Evolutionary conservation across 2,888 invertebrate species (phyloP).

Genomic region (Erebia aethiops): DNA sequence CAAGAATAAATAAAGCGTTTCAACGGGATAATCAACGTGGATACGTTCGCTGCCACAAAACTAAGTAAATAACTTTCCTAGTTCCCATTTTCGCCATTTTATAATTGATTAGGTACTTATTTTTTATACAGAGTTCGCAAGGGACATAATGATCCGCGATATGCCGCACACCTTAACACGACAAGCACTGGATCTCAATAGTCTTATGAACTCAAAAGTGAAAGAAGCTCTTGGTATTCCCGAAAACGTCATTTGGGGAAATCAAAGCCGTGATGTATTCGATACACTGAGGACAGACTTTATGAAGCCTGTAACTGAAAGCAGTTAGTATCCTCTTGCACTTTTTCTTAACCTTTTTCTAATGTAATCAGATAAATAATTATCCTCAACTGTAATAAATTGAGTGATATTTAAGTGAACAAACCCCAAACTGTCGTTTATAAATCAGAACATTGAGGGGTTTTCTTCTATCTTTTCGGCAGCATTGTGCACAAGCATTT

Average conservation of each 20-base stretch:
- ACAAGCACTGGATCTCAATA: constrained; percentile 58
- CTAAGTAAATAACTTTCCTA: not conserved
- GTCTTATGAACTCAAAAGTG: constrained; percentile 89
- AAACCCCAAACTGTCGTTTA: no score
- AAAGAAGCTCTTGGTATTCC: constrained; percentile 86
- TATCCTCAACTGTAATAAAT: no score
- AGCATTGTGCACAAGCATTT: not conserved
- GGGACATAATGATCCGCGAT: constrained; percentile 62
- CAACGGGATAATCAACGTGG: no score
- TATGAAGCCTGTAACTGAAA: constrained; percentile 90
- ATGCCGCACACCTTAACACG: constrained; percentile 49
- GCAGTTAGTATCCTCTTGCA: constrained; percentile 55
- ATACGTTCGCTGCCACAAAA: no score
- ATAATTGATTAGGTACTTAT: not conserved
- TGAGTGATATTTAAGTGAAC: no score
- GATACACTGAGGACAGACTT: constrained; percentile 85
- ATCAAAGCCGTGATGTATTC: constrained; percentile 84
- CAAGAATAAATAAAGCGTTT: no score
- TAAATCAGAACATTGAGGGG: no score
- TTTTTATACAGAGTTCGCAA: constrained; percentile 58
- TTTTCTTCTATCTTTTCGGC: not conserved
- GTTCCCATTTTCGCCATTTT: not conserved
- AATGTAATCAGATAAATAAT: no score
- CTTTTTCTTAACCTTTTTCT: not conserved
- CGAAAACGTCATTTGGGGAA: constrained; percentile 85